phyloP scores from a whole-genome alignment of 2,888 invertebrate species.

The Lasioglossum lativentre region DNA sequence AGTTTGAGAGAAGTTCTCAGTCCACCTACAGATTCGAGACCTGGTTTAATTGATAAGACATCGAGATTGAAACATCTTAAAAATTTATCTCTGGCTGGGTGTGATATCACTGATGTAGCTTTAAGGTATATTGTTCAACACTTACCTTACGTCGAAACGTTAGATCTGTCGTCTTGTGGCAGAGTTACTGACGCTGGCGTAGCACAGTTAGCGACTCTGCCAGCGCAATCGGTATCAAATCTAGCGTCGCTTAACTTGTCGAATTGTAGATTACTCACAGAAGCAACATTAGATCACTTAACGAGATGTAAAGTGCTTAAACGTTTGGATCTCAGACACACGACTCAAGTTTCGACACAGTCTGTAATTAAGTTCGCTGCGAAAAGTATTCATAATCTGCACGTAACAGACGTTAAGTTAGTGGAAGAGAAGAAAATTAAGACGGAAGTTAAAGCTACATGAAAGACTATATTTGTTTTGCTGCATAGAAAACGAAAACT shows the following conservation, averaged over 20 bases:
- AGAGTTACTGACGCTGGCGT: constrained; percentile 96
- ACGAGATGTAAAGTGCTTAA: constrained; percentile 90
- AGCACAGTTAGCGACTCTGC: constrained; percentile 92
- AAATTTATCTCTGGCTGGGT: constrained; percentile 92
- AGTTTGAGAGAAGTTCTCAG: constrained; percentile 94
- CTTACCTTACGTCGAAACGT: constrained; percentile 89
- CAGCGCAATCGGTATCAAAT: constrained; percentile 87
- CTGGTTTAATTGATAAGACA: constrained; percentile 90
- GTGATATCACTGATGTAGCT: constrained; percentile 95
- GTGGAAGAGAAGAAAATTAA: constrained; percentile 86
- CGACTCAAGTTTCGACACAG: constrained; percentile 92
- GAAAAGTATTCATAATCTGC: constrained; percentile 91
- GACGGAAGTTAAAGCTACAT: constrained; percentile 63
- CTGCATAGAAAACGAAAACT: constrained; percentile 5
- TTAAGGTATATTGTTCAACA: constrained; percentile 92
- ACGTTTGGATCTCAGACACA: constrained; percentile 92
- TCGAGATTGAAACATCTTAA: constrained; percentile 92
- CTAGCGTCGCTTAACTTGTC: constrained; percentile 92
- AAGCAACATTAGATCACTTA: constrained; percentile 92
- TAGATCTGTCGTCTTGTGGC: constrained; percentile 95
- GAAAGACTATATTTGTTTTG: constrained; percentile 53
- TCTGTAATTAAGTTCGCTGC: constrained; percentile 94
- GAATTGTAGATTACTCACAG: constrained; percentile 93
- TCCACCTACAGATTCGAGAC: constrained; percentile 94
- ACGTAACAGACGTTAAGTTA: constrained; percentile 92